A percentile compares a stretch with the other conserved stretches of the same genome.
phyloP scores from a whole-genome alignment of 2,797 vertebrate genomes.

The Sarcoramphus papa region DNA sequence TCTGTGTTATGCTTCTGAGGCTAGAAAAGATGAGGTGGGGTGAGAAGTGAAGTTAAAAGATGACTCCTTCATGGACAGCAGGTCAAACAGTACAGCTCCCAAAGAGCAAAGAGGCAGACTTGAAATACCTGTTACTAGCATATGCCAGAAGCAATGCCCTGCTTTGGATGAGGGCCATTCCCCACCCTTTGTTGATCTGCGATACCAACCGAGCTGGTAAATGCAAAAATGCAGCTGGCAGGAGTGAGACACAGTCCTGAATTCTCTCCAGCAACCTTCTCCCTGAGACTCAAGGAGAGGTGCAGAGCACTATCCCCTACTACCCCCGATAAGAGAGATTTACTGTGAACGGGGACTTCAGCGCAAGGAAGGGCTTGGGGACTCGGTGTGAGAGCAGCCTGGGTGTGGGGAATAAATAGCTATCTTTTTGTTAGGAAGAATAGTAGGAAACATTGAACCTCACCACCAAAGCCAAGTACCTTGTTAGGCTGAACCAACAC shows the following conservation, averaged over 20 bases:
- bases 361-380: background rate
- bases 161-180: constrained; percentile 13
- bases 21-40: background rate
- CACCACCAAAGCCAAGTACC: background rate
- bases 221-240: background rate
- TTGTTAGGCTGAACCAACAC: background rate
- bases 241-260: background rate
- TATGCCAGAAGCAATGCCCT: constrained; percentile 35
- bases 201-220: background rate
- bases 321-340: background rate
- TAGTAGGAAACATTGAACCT: background rate
- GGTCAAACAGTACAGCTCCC: constrained; percentile 14
- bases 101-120: constrained; percentile 12
- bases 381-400: background rate
- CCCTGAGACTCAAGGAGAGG: background rate
- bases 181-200: background rate
- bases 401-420: background rate
- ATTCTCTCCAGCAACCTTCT: background rate
- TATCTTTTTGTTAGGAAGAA: background rate
- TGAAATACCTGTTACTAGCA: constrained; percentile 48
- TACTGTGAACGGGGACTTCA: background rate
- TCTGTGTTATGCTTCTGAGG: background rate
- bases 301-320: background rate
- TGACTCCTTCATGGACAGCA: background rate
- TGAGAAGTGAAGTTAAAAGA: background rate